Base-by-base conservation (phyloP, 2,797 vertebrate genomes). In the Prionace glauca region DNA sequence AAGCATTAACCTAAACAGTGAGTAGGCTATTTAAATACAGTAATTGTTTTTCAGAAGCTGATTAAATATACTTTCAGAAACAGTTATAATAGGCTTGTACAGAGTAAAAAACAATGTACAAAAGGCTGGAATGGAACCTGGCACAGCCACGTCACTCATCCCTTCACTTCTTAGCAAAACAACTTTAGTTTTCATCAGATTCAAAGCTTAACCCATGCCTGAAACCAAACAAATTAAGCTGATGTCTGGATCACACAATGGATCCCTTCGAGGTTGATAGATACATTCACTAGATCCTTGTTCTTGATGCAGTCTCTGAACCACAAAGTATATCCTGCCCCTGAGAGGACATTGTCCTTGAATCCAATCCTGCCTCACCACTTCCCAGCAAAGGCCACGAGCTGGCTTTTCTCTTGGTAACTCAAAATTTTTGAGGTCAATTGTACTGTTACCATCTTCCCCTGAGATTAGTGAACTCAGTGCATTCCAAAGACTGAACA, bases 261-360 rank as follows among this genome's bases (percentile, higher is more conserved):
- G 99, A 99, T 97, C 99, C 99, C 97, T 99, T 99, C 96, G 99
- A 99, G 96, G 98, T 98, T 86, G 99, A 99, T 96, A 99, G 98
- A 97, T 99, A 99, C 97, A 99, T 99, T 96, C 99, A 99, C 97
- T 99, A 99, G 98, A 99, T 99, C 97, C 99, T 98, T 94, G 98
- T 97, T 97, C 98, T 98, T 97, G 99, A 98, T 96, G 99, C 99
- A 97, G 98, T 99, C 98, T 99, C 99, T 97, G 99, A 98, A 97
- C 99, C 98, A 5, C 97, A 98, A 86, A 99, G 98, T 96, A 99
- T 98, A 96, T 99, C 98, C 94, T 98, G 98, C 86, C 97, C 97
- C 1, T 18, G 36, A 41, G 79, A 41, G n/a, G 1, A 26, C 45
- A 24, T 87, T 0, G 45, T 10, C 4, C 45, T 10, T 26, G 45